phyloP scores from a whole-genome alignment of 1,140 invertebrate species.

The Anthonomus grandis region DNA sequence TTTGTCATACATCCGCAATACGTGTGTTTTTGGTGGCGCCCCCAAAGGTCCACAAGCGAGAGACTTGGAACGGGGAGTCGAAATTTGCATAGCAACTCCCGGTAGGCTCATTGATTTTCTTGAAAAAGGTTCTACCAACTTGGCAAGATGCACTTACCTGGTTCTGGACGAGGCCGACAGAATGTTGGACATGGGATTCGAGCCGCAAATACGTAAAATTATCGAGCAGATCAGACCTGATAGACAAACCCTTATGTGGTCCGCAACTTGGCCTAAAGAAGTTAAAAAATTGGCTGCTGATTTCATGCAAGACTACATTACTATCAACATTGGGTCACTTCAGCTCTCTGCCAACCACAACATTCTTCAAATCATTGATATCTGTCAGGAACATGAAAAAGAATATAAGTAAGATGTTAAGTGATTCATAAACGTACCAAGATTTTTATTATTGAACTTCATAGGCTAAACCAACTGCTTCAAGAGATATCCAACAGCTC shows the following conservation, averaged over 20 bases:
- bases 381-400: slow-evolving; percentile 89
- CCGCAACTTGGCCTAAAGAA: slow-evolving; percentile 97
- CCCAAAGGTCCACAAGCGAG: slow-evolving; percentile 82
- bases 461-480: slow-evolving; percentile 70
- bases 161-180: slow-evolving; percentile 94
- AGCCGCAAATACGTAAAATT: slow-evolving; percentile 98
- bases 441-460: neutral
- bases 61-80: slow-evolving; percentile 86
- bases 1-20: slow-evolving; percentile 77
- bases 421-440: neutral
- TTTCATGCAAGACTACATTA: slow-evolving; percentile 14
- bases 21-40: slow-evolving; percentile 94
- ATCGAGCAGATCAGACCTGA: slow-evolving; percentile 93
- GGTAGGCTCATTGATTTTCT: slow-evolving; percentile 95
- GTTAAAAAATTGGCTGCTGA: slow-evolving; percentile 56
- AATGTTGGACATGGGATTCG: slow-evolving; percentile 99
- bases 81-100: slow-evolving; percentile 92
- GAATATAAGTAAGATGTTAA: slow-evolving; percentile 66
- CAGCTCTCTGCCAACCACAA: slow-evolving; percentile 96
- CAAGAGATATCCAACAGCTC: slow-evolving; percentile 82
- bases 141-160: slow-evolving; percentile 84
- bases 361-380: slow-evolving; percentile 92
- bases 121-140: slow-evolving; percentile 76
- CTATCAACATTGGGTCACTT: slow-evolving; percentile 90
- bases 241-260: slow-evolving; percentile 97